Conservation (phyloP, 1,140 invertebrate species). For the Chymomyza costata region DNA sequence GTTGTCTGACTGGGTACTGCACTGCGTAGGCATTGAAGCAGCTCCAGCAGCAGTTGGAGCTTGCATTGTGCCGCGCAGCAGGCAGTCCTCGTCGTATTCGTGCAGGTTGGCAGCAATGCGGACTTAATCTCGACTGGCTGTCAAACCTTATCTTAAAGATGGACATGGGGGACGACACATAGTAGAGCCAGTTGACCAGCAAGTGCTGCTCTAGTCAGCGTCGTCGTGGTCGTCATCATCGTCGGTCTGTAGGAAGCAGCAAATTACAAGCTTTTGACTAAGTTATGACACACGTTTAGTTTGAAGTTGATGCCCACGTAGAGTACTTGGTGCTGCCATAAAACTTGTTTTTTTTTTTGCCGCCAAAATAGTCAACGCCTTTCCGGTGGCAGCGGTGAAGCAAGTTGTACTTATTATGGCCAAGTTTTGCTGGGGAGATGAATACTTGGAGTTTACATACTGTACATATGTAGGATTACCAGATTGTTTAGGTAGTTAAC, state of each 20-base stretch:
- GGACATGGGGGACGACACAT: conserved; percentile 5
- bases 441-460: too few species aligned
- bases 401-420: too few species aligned
- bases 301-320: conserved; percentile 6
- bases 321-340: conserved; percentile 14
- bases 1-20: too few species aligned
- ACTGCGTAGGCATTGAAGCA: conserved; percentile 21
- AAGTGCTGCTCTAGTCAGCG: conserved; percentile 14
- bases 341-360: too few species aligned
- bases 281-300: conserved; percentile 49
- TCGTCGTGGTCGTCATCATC: too few species aligned
- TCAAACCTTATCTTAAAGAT: conserved; percentile 61
- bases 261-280: conserved; percentile 48
- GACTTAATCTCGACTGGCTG: conserved; percentile 49
- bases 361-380: conserved; percentile 20
- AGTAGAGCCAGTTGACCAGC: background rate
- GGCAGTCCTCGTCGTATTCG: conserved; percentile 19
- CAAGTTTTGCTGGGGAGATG: too few species aligned
- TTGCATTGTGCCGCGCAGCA: background rate
- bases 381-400: conserved; percentile 29
- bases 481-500: too few species aligned
- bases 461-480: too few species aligned
- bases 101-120: conserved; percentile 11
- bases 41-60: too few species aligned
- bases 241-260: conserved; percentile 37